Conservation (phyloP, 2,888 invertebrate genomes). For the Andrena hattorfiana region DNA sequence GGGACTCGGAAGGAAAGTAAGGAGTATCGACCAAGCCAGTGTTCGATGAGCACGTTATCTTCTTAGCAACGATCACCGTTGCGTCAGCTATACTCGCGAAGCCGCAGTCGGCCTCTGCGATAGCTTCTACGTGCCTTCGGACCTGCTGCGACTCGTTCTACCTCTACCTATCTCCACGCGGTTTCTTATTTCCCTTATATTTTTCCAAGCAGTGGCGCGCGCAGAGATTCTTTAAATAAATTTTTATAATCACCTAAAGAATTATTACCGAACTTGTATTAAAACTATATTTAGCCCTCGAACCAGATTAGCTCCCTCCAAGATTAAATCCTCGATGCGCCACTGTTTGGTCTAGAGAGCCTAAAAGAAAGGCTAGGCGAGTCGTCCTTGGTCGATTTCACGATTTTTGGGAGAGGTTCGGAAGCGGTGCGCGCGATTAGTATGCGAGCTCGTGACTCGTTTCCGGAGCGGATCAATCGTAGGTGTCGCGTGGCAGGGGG, state of each 20-base stretch:
- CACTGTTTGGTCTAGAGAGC: background rate
- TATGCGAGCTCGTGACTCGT: background rate
- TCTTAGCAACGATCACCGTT: conserved; percentile 53
- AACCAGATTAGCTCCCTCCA: too few relatives aligned
- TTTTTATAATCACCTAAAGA: too few relatives aligned
- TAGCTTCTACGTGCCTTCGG: too few relatives aligned
- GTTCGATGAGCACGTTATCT: conserved; percentile 49
- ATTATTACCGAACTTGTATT: too few relatives aligned
- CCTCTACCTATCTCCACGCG: background rate
- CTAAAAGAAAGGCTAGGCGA: background rate
- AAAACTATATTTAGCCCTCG: too few relatives aligned
- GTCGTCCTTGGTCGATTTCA: background rate
- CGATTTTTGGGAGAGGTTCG: background rate
- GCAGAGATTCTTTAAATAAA: too few relatives aligned
- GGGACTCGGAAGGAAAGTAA: background rate
- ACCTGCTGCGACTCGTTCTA: background rate
- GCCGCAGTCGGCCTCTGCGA: background rate
- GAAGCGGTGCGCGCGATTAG: background rate
- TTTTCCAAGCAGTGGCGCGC: too few relatives aligned
- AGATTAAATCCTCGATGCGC: too few relatives aligned
- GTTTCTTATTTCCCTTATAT: background rate
- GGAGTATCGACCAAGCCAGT: conserved; percentile 54
- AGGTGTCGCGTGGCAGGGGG: conserved; percentile 41
- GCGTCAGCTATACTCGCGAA: conserved; percentile 39
- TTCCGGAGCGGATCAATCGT: conserved; percentile 42